Conservation (phyloP, 2,888 invertebrate genomes). For the Salpingus planirostris region DNA sequence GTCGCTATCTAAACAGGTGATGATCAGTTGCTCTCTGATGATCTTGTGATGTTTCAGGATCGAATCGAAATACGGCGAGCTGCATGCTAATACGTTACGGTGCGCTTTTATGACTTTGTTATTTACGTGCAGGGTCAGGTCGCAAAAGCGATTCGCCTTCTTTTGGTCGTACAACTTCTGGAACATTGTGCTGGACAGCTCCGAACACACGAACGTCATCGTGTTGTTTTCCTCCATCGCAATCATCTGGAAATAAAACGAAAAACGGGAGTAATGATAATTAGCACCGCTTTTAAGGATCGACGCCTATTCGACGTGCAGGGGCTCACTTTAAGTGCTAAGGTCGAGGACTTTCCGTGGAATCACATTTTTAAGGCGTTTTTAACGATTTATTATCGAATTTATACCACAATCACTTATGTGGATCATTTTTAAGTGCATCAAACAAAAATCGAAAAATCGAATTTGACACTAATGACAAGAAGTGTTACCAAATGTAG, state of each 20-base stretch:
- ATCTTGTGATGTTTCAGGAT: constrained; percentile 48
- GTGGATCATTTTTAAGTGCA: no score
- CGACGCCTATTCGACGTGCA: no score
- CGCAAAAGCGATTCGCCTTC: constrained; percentile 51
- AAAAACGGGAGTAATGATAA: no score
- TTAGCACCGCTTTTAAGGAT: no score
- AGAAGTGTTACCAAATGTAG: no score
- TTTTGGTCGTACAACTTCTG: constrained; percentile 44
- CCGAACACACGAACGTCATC: constrained; percentile 38
- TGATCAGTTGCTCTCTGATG: constrained; percentile 46
- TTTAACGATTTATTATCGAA: no score
- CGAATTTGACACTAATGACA: no score
- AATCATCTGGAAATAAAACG: constrained; percentile 23
- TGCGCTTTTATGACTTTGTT: constrained; percentile 51
- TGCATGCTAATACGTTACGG: constrained; percentile 53
- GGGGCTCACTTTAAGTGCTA: no score
- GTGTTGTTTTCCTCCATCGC: constrained; percentile 34
- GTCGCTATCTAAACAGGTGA: constrained; percentile 49
- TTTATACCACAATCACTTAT: no score
- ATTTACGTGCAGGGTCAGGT: constrained; percentile 51
- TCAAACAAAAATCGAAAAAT: no score
- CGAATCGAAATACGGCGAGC: constrained; percentile 57
- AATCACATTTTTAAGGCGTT: no score
- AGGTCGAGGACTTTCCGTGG: no score
- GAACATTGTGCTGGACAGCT: constrained; percentile 35